Evolutionary conservation across 2,113 vertebrate species (phyloP).

Genomic region (Lepidothrix coronata): DNA sequence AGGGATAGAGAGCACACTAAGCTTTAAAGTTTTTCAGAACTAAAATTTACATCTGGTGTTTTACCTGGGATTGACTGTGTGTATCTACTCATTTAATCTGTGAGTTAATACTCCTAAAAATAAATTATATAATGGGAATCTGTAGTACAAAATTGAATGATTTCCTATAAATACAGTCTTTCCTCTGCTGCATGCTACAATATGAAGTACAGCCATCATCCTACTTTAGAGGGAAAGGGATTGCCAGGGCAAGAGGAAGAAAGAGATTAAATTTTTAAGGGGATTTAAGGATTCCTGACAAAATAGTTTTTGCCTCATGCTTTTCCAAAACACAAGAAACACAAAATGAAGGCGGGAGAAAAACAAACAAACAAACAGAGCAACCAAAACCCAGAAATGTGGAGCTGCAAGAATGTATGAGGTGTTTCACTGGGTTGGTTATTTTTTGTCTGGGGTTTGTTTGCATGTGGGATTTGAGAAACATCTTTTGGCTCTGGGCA

Average conservation of each 20-base stretch:
- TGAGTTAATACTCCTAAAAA: neutral
- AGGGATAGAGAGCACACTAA: neutral
- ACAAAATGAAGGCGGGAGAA: neutral
- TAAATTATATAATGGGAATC: neutral
- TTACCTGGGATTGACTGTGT: neutral
- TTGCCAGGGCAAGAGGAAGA: neutral
- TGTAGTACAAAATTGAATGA: neutral
- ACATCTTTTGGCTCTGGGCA: neutral
- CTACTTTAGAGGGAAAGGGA: neutral
- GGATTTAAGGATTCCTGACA: slow-evolving; percentile 4
- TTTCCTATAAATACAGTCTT: neutral
- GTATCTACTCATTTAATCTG: neutral
- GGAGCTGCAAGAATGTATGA: neutral
- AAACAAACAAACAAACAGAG: neutral
- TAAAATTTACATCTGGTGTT: neutral
- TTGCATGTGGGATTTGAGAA: neutral
- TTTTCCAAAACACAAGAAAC: neutral
- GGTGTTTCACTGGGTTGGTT: neutral
- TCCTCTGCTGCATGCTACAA: neutral
- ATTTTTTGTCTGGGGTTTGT: neutral
- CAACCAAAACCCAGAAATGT: neutral
- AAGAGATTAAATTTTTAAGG: neutral
- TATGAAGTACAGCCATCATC: neutral
- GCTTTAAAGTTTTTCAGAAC: neutral
- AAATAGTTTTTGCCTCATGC: neutral